Evolutionary conservation across 2,797 vertebrate species (phyloP).

Genomic region (Alosa sapidissima): DNA sequence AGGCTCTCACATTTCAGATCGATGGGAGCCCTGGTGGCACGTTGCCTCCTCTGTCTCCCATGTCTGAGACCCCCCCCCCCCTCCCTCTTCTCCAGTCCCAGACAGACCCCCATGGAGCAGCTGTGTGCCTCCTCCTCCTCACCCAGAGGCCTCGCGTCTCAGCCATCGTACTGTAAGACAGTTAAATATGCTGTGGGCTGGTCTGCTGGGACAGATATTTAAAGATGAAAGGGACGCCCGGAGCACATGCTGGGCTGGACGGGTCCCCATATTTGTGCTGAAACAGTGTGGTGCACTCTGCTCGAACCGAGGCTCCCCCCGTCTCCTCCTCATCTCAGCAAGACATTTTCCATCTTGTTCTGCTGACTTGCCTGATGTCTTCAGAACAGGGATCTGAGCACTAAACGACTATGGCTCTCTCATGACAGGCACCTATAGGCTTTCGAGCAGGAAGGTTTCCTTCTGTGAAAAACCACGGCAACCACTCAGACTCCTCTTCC

Average conservation of each 20-base stretch:
- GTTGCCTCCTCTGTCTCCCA: constrained; percentile 28
- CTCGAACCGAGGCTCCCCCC: not conserved
- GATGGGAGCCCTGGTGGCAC: constrained; percentile 32
- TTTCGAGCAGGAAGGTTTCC: not conserved
- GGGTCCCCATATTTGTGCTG: constrained; percentile 29
- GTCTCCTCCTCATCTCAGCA: not conserved
- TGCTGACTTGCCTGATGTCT: not conserved
- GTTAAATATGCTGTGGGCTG: constrained; percentile 18
- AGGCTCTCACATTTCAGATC: constrained; percentile 38
- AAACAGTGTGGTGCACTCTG: not conserved
- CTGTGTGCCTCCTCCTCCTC: constrained; percentile 16
- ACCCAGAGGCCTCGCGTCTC: not conserved
- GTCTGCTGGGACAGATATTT: constrained; percentile 39
- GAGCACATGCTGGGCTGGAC: constrained; percentile 39
- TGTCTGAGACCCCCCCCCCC: not conserved
- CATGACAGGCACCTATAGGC: not conserved
- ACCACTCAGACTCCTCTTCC: not conserved
- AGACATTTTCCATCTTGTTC: constrained; percentile 16
- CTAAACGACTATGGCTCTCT: not conserved
- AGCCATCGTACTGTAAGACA: not conserved
- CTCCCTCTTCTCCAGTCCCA: constrained; percentile 23
- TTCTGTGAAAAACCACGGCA: not conserved
- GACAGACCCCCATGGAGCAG: constrained; percentile 20
- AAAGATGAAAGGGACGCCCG: constrained; percentile 41
- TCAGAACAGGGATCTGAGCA: not conserved